Percentiles rank a stretch among this genome's conserved stretches.
These are phyloP conservation scores for Pygocentrus nattereri DNA, from an alignment of 2,797 vertebrate species.

Conservation along the genomic window DNA sequence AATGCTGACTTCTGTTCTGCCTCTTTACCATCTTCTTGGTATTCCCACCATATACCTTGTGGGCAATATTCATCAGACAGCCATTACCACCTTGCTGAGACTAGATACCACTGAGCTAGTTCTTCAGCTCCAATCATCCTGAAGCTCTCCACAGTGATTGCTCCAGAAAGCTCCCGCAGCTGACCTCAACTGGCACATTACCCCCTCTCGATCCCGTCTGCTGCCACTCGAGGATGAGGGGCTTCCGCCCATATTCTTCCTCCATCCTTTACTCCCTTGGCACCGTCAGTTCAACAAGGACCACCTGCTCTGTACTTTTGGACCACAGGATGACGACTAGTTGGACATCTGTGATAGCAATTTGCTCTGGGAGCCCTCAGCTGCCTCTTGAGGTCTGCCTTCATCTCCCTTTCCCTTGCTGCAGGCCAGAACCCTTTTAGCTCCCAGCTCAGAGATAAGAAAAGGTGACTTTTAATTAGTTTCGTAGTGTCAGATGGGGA, in stretches of 20 bases:
- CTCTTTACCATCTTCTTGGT: neutral
- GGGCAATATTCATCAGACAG: neutral
- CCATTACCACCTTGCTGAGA: neutral
- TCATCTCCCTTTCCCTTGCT: neutral
- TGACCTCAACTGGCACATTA: neutral
- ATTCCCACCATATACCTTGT: neutral
- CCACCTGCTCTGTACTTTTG: neutral
- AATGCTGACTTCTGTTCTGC: neutral
- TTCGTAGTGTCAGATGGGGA: slow-evolving; percentile 5
- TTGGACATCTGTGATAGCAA: neutral
- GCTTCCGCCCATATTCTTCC: neutral
- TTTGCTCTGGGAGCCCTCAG: neutral
- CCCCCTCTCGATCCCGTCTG: neutral
- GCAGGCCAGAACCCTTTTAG: neutral
- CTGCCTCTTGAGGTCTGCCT: neutral
- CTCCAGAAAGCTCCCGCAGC: neutral
- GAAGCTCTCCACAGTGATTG: neutral
- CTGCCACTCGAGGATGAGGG: neutral
- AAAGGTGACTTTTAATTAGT: slow-evolving; percentile 11
- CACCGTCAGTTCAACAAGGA: neutral
- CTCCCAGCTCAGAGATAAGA: slow-evolving; percentile 1
- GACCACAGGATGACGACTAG: neutral
- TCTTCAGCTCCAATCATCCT: neutral
- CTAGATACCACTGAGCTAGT: neutral
- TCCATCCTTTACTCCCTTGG: neutral